phyloP scores from a whole-genome alignment of 1,140 invertebrate species.

The Neomicropteryx cornuta region DNA sequence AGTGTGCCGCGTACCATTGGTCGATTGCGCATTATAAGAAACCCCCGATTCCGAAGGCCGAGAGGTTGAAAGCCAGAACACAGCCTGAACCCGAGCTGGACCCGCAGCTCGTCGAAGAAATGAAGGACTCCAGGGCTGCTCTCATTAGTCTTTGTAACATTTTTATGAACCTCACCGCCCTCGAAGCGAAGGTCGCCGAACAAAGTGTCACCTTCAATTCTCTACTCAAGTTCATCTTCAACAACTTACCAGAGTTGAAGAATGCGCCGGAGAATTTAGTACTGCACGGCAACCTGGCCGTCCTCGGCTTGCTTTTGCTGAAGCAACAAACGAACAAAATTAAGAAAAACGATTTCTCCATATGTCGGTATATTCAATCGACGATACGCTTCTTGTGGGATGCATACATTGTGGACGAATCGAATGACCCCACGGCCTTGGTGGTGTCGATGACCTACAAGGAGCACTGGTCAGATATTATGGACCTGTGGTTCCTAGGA shows the following conservation, averaged over 20 bases:
- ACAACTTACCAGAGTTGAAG: constrained; percentile 74
- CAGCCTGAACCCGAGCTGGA: constrained; percentile 64
- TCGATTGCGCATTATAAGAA: constrained; percentile 77
- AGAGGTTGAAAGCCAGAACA: constrained; percentile 58
- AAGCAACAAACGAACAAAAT: constrained; percentile 72
- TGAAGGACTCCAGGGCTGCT: constrained; percentile 69
- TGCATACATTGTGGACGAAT: constrained; percentile 80
- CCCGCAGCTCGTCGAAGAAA: constrained; percentile 60
- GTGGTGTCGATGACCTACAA: constrained; percentile 79
- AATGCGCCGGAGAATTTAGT: constrained; percentile 74
- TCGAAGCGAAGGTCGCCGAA: constrained; percentile 73
- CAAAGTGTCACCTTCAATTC: constrained; percentile 63
- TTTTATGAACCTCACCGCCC: constrained; percentile 83
- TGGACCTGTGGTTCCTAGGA: constrained; percentile 86
- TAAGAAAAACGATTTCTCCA: constrained; percentile 78
- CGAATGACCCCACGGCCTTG: constrained; percentile 64
- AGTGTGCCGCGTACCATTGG: constrained; percentile 75
- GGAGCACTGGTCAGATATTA: constrained; percentile 76
- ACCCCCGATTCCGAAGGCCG: constrained; percentile 64
- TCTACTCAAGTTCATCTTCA: constrained; percentile 76
- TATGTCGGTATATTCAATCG: constrained; percentile 76
- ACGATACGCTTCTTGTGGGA: constrained; percentile 87
- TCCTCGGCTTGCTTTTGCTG: constrained; percentile 70
- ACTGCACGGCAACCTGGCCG: constrained; percentile 71
- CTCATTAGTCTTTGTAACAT: constrained; percentile 84